phyloP scores from a whole-genome alignment of 2,113 vertebrate species.

The Podarcis muralis region DNA sequence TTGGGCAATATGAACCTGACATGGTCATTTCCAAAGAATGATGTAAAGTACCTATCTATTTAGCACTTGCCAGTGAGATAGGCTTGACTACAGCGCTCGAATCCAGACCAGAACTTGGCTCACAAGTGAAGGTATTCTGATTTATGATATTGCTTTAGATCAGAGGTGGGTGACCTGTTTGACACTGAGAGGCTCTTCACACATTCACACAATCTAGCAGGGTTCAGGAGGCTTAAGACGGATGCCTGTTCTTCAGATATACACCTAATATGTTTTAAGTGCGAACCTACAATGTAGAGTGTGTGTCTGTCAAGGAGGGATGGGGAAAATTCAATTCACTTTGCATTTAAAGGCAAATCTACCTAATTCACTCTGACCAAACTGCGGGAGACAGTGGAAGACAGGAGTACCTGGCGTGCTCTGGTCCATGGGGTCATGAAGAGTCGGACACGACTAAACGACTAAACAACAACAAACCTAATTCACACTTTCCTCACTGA shows the following conservation, averaged over 20 bases:
- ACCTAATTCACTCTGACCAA: no score
- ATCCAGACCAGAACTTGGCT: slow-evolving; percentile 14
- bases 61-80: slow-evolving; percentile 8
- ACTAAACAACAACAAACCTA: no score
- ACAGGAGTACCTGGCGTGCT: no score
- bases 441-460: no score
- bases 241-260: no score
- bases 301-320: neutral
- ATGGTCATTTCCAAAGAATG: slow-evolving; percentile 40
- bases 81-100: slow-evolving; percentile 4
- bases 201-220: neutral
- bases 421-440: no score
- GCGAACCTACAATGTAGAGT: neutral
- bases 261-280: neutral
- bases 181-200: neutral
- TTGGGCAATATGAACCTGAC: slow-evolving; percentile 2
- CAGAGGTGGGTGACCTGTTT: neutral
- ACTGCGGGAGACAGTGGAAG: no score
- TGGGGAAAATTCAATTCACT: no score
- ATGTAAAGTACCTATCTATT: neutral
- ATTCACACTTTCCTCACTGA: no score
- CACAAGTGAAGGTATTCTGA: neutral
- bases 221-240: neutral
- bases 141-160: neutral
- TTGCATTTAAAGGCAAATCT: no score